Evolutionary conservation across 2,113 vertebrate species (phyloP).

Genomic region (Ariopsis seemanni): DNA sequence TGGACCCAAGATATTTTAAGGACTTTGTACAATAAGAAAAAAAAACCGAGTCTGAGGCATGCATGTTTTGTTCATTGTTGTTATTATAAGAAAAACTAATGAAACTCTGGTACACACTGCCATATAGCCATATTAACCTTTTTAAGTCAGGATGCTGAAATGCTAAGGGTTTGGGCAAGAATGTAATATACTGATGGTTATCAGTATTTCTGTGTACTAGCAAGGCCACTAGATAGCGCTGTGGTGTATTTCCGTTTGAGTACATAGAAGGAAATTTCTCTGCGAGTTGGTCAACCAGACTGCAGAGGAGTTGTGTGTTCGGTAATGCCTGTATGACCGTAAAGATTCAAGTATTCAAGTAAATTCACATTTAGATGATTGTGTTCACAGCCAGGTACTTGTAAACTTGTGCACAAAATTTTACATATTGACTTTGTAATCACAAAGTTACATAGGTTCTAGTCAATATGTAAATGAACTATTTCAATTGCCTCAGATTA

Average conservation of each 20-base stretch:
- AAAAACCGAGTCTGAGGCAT: not conserved
- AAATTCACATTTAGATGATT: not conserved
- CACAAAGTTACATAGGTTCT: not conserved
- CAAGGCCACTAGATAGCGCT: not conserved
- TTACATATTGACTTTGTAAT: not conserved
- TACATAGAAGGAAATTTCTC: not conserved
- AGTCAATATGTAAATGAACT: not conserved
- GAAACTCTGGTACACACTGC: not conserved
- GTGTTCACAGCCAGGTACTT: not conserved
- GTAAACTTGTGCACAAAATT: not conserved
- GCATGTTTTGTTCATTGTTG: not conserved
- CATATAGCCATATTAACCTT: too few species aligned
- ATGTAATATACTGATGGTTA: not conserved
- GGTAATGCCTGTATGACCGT: not conserved
- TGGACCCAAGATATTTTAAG: not conserved
- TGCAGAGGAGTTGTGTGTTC: not conserved
- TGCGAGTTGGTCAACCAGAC: not conserved
- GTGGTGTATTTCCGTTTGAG: not conserved
- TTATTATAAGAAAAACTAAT: not conserved
- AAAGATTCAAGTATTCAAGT: not conserved
- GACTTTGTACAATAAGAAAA: not conserved
- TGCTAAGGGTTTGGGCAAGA: not conserved
- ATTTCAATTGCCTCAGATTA: not conserved
- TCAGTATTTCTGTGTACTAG: not conserved
- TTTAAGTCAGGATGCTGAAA: not conserved